Conservation (phyloP, 2,797 vertebrate genomes). For the Scomberomorus guttatus region DNA sequence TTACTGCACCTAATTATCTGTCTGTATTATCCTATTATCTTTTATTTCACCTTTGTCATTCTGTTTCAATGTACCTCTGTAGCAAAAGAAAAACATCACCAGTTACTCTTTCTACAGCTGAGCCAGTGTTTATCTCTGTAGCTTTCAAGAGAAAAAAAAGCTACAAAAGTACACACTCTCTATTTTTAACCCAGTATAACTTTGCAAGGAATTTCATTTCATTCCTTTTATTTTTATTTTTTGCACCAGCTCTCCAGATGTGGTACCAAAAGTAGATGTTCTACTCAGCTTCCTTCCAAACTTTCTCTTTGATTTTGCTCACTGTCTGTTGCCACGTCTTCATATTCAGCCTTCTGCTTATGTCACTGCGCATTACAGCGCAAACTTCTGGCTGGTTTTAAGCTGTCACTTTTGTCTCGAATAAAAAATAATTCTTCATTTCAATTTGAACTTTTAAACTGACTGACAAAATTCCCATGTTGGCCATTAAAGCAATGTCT, state of each 20-base stretch:
- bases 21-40: too few relatives aligned
- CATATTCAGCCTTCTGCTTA: conserved; percentile 12
- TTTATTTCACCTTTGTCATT: conserved; percentile 21
- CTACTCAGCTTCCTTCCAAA: conserved; percentile 50
- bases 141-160: conserved; percentile 20
- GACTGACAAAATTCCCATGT: conserved; percentile 46
- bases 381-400: conserved; percentile 44
- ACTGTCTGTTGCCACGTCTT: not conserved
- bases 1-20: conserved; percentile 30
- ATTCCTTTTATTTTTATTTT: conserved; percentile 3
- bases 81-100: conserved; percentile 33
- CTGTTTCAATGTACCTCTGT: not conserved
- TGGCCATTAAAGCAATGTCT: conserved; percentile 59
- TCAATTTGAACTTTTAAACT: conserved; percentile 50
- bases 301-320: conserved; percentile 57
- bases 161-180: conserved; percentile 8
- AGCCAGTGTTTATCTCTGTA: conserved; percentile 16
- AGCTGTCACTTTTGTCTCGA: conserved; percentile 46
- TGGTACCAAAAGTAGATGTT: conserved; percentile 46
- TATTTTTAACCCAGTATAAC: conserved; percentile 62
- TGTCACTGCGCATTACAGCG: conserved; percentile 24
- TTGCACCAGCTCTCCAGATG: conserved; percentile 41
- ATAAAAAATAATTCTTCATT: conserved; percentile 19
- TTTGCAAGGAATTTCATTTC: conserved; percentile 45
- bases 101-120: conserved; percentile 28